Evolutionary conservation across 2,113 vertebrate genomes (phyloP).

Genomic region (Amazona guildingii): DNA sequence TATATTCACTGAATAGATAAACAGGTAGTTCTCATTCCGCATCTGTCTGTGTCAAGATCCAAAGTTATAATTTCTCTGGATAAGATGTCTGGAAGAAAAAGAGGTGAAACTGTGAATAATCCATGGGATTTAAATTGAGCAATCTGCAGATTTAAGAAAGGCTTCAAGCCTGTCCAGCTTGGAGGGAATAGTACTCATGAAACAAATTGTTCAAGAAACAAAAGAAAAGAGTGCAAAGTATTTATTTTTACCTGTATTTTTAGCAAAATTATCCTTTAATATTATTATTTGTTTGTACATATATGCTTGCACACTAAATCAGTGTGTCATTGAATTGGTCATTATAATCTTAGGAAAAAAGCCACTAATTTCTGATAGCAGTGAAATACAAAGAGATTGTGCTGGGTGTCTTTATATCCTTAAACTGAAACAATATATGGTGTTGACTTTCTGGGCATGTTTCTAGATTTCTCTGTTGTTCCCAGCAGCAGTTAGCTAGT

Average conservation of each 20-base stretch:
- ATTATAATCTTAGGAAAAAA: neutral
- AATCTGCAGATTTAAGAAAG: neutral
- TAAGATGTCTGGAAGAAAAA: neutral
- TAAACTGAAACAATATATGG: neutral
- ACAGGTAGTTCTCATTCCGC: neutral
- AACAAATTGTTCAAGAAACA: neutral
- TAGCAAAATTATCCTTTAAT: neutral
- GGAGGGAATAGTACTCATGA: neutral
- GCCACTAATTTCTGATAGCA: neutral
- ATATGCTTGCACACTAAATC: neutral
- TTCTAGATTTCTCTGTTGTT: neutral
- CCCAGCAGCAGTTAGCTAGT: neutral
- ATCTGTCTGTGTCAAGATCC: neutral
- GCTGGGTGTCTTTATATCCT: neutral
- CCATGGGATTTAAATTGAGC: neutral
- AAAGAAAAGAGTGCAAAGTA: neutral
- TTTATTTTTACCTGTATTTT: neutral
- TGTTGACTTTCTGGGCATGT: neutral
- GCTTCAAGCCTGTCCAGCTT: neutral
- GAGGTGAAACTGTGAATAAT: neutral
- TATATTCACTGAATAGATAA: neutral
- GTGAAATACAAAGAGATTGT: neutral
- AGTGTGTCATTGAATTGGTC: neutral
- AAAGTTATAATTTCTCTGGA: neutral
- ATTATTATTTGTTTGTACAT: neutral